Evolutionary conservation across 2,888 invertebrate genomes (phyloP), one percentile per base, ranked within the genome.

Genomic region (Idaea straminata): DNA sequence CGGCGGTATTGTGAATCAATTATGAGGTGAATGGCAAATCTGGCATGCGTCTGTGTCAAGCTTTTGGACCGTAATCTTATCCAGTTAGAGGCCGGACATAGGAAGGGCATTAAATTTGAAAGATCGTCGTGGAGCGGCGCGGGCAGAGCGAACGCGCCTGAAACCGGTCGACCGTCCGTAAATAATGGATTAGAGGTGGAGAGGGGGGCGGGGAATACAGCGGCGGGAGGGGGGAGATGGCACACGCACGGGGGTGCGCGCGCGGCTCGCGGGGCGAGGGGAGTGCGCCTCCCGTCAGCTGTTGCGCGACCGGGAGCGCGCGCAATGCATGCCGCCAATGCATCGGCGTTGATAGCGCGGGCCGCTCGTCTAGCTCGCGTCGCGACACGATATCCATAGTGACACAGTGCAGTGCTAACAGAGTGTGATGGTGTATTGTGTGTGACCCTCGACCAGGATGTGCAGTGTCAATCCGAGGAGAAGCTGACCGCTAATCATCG

Each of bases 91-190:
- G 83, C 91, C 92, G 91, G 91, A 92, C 91, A 92, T 91, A 91
- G 91, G 91, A 92, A 92, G 91, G 91, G 89, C 89, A 91, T 91
- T 90, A 90, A 88, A 87, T 91, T 91, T 89, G 90, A 89, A 89
- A 88, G 89, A 87, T 89, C 87, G 87, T 85, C 85, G 87, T 85
- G 85, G 81, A 83, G 84, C 86, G 84, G 83, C 84, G 82, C 85
- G 47, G 47, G 84, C 84, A 85, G 86, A 87, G 83, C 88, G 85
- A 88, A 87, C 91, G 87, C 88, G 91, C 88, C 89, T 87, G 89
- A 88, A 92, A 91, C 92, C 91, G 90, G 93, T 92, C 88, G 89
- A 85, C 87, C 86, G 89, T 88, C 89, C 89, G 90, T 91, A 89
- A 92, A 91, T 91, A 93, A 91, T 91, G 91, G 91, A 91, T 91